phyloP scores from a whole-genome alignment of 2,113 vertebrate genomes.

The Bettongia penicillata region DNA sequence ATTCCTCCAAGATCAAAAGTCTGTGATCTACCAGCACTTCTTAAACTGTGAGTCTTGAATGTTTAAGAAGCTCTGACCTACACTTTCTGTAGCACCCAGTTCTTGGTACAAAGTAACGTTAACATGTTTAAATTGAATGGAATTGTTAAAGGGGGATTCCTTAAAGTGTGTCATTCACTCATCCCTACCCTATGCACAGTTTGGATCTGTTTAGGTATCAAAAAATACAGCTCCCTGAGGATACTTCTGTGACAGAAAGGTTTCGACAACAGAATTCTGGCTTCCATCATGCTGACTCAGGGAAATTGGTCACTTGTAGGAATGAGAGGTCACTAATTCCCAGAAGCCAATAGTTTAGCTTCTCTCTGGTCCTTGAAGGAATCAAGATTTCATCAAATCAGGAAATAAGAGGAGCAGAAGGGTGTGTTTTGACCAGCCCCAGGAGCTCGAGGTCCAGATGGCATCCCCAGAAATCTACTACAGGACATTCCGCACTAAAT shows the following conservation, averaged over 20 bases:
- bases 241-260: neutral
- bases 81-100: neutral
- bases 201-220: neutral
- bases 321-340: neutral
- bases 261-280: neutral
- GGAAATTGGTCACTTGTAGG: neutral
- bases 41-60: too few species aligned
- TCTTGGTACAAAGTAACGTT: neutral
- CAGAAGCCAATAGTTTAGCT: neutral
- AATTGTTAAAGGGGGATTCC: neutral
- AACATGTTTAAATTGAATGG: neutral
- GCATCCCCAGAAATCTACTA: neutral
- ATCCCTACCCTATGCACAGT: neutral
- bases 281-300: neutral
- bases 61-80: too few species aligned
- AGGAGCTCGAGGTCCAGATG: neutral
- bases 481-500: neutral
- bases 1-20: neutral
- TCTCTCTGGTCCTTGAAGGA: neutral
- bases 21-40: neutral
- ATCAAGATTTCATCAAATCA: neutral
- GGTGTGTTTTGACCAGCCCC: neutral
- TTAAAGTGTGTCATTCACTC: neutral
- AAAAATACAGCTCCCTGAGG: neutral
- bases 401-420: neutral